Percentiles rank a stretch among this genome's conserved stretches.
phyloP scores from a whole-genome alignment of 2,113 vertebrate genomes.

The Pandion haliaetus region DNA sequence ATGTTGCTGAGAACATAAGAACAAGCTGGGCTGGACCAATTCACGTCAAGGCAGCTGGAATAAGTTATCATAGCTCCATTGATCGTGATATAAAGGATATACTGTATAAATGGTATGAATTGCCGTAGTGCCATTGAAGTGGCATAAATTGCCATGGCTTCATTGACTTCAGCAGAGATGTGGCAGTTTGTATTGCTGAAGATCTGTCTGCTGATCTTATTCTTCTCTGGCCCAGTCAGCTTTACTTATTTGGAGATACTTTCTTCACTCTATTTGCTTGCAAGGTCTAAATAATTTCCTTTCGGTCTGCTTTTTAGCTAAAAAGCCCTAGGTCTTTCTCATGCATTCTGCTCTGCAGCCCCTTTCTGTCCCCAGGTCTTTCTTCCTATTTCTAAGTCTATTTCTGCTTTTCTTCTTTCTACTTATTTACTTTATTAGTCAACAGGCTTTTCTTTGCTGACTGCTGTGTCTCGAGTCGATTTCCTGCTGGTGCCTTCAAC shows the following conservation, averaged over 20 bases:
- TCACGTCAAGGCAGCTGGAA: not conserved
- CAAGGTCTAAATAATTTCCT: slow-evolving; percentile 2
- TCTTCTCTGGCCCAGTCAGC: slow-evolving; percentile 35
- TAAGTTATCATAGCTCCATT: not conserved
- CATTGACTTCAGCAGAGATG: not conserved
- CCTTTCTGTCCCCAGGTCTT: not conserved
- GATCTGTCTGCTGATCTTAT: not conserved
- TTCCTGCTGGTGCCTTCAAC: not conserved
- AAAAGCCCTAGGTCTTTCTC: not conserved
- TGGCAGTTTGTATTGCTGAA: not conserved
- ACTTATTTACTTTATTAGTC: not conserved
- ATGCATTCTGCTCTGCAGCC: not conserved
- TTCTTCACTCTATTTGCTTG: slow-evolving; percentile 23
- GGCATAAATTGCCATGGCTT: slow-evolving; percentile 2
- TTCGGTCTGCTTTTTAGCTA: slow-evolving; percentile 27
- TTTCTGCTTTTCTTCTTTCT: not conserved
- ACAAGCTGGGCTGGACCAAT: not conserved
- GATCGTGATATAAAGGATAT: not conserved
- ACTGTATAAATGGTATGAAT: not conserved
- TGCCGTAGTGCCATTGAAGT: not conserved
- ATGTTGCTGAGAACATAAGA: not conserved
- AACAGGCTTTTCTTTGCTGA: not conserved
- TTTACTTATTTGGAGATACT: slow-evolving; percentile 25
- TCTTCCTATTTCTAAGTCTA: not conserved
- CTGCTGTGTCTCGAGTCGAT: not conserved